Evolutionary conservation across 2,113 vertebrate genomes (phyloP).

Genomic region (Morone chrysops): DNA sequence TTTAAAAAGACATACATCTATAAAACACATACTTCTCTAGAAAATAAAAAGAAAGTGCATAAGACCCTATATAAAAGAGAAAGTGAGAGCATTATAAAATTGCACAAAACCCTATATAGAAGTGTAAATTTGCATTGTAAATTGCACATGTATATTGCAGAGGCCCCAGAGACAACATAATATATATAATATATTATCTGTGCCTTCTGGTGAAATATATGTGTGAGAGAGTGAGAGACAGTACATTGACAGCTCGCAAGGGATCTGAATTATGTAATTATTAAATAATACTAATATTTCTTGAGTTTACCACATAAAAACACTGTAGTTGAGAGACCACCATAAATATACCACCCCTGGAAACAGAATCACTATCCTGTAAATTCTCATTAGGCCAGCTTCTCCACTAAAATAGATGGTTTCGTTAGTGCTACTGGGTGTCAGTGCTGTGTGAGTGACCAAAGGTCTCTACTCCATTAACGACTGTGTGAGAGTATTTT

Average conservation of each 20-base stretch:
- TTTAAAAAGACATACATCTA: no score
- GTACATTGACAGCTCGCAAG: neutral
- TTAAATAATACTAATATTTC: neutral
- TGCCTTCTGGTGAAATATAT: neutral
- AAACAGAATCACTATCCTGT: constrained; percentile 27
- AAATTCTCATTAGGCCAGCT: constrained; percentile 11
- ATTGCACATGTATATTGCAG: no score
- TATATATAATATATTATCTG: no score
- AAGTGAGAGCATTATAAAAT: no score
- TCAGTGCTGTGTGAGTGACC: constrained; percentile 44
- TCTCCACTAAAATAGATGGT: constrained; percentile 8
- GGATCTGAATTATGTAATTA: neutral
- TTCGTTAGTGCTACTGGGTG: neutral
- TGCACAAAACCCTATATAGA: no score
- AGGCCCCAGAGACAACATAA: no score
- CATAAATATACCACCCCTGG: neutral
- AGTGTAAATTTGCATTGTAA: no score
- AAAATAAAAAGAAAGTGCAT: no score
- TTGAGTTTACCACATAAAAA: neutral
- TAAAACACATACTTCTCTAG: no score
- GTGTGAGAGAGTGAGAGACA: neutral
- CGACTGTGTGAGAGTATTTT: constrained; percentile 55
- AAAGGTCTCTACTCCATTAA: constrained; percentile 54
- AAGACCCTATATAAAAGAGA: no score
- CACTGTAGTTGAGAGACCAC: neutral